Evolutionary conservation across 2,113 vertebrate species (phyloP), one percentile per base, ranked within the genome.

Genomic region (Tinamus guttatus): DNA sequence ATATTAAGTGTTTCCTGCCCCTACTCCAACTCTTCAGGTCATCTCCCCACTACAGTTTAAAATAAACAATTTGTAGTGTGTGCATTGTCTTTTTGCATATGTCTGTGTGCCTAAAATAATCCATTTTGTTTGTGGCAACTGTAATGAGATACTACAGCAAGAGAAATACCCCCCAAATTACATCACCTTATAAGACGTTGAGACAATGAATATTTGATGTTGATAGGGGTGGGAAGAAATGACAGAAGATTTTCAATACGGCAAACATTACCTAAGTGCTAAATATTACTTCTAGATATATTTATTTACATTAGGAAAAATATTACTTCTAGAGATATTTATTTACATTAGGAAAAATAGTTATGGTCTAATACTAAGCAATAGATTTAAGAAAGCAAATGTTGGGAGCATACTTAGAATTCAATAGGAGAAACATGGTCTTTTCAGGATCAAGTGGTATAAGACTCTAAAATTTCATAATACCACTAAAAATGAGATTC

Each of bases 361-460:
- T 81, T 82, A 76, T 4, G 7, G 5, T 38, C 32, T 81, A 92
- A 47, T 38, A 80, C 3, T 36, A 87, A 90, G 73, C 15, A 79
- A 60, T 67, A 76, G 56, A 59, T 2, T 47, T 52, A 87, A 77
- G 38, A 58, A 74, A 80, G 51, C 40, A 70, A 60, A 43, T 70
- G 27, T 21, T 90, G 28, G 30, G 16, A 86, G 32, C 17, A 45
- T 45, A 45, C 3, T 74, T 74, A 32, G 62, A 74, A 85, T 49
- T 85, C 59, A 88, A 49, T 28, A 18, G 11, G 28, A 36, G n/a
- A 17, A 28, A 75, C 43, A 83, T 5, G 24, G 41, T 63, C 69
- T 78, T 92, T 86, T 75, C 83, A 86, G 45, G 90, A 93, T 74
- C 63, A 95, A 92, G 65, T 20, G 9, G 51, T 54, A 77, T 32